phyloP scores from a whole-genome alignment of 2,888 invertebrate species.

The Diadegma fenestrale region DNA sequence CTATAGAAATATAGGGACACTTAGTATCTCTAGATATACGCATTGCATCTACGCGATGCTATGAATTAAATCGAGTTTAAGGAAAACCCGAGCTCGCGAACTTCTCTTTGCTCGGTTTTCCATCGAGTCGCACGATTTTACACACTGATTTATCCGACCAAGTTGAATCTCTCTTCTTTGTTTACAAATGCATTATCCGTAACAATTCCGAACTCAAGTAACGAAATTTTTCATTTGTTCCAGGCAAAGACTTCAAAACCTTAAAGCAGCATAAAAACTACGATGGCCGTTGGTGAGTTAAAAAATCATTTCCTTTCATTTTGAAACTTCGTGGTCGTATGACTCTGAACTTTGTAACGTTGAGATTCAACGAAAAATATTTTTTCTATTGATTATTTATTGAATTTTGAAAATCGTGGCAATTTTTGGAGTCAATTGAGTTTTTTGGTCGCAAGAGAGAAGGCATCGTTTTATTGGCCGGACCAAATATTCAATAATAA shows the following conservation, averaged over 20 bases:
- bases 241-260: constrained; percentile 44
- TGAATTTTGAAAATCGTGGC: too few species aligned
- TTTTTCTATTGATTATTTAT: too few species aligned
- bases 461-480: too few species aligned
- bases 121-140: constrained; percentile 2
- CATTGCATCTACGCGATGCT: constrained; percentile 16
- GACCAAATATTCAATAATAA: too few species aligned
- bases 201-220: background rate
- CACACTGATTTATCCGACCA: background rate
- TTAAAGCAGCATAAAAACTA: constrained; percentile 6
- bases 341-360: too few species aligned
- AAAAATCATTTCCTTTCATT: background rate
- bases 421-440: too few species aligned
- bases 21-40: background rate
- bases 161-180: background rate
- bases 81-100: constrained; percentile 17
- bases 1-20: constrained; percentile 16
- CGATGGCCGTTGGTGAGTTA: constrained; percentile 64
- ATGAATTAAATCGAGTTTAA: constrained; percentile 50
- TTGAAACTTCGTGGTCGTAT: background rate
- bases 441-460: too few species aligned
- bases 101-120: constrained; percentile 38
- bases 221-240: constrained; percentile 32
- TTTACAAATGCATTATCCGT: background rate
- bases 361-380: too few species aligned